Percentiles rank a stretch among this genome's conserved stretches.
These are phyloP conservation scores for Rhizoglyphus robini DNA, from an alignment of 1,140 invertebrate genomes.

Conservation along the genomic window DNA sequence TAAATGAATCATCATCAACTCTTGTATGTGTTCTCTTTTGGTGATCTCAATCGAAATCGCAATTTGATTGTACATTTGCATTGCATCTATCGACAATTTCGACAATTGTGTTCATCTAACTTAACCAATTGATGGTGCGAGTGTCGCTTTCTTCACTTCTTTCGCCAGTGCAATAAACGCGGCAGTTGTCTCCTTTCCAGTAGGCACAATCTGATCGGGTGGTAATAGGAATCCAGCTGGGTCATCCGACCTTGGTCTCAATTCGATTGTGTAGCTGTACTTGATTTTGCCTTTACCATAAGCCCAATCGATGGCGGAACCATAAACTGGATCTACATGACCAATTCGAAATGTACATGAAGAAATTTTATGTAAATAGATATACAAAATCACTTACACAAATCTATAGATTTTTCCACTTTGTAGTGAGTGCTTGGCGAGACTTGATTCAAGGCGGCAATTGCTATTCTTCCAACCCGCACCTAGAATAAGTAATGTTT, in stretches of 20 bases:
- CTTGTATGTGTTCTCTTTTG: too few relatives aligned
- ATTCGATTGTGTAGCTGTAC: conserved; percentile 36
- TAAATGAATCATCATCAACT: too few relatives aligned
- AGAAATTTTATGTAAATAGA: conserved; percentile 2
- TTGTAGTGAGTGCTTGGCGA: conserved; percentile 41
- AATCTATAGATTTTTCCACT: conserved; percentile 21
- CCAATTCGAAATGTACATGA: background rate
- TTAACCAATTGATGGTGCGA: too few relatives aligned
- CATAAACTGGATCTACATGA: conserved; percentile 21
- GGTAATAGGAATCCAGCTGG: conserved; percentile 41
- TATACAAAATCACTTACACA: conserved; percentile 19
- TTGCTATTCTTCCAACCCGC: background rate
- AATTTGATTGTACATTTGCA: too few relatives aligned
- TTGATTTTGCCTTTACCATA: conserved; percentile 30
- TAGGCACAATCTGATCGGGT: conserved; percentile 41
- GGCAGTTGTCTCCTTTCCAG: background rate
- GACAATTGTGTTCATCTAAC: too few relatives aligned
- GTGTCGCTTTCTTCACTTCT: too few relatives aligned
- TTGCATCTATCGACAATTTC: too few relatives aligned
- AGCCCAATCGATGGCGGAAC: conserved; percentile 26
- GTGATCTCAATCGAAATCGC: too few relatives aligned
- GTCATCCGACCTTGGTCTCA: conserved; percentile 34
- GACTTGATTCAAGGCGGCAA: background rate
- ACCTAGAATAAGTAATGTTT: too few relatives aligned
- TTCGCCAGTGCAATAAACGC: background rate